Evolutionary conservation across 2,113 vertebrate genomes (phyloP), one percentile per base, ranked within the genome.

Genomic region (Astur gentilis): DNA sequence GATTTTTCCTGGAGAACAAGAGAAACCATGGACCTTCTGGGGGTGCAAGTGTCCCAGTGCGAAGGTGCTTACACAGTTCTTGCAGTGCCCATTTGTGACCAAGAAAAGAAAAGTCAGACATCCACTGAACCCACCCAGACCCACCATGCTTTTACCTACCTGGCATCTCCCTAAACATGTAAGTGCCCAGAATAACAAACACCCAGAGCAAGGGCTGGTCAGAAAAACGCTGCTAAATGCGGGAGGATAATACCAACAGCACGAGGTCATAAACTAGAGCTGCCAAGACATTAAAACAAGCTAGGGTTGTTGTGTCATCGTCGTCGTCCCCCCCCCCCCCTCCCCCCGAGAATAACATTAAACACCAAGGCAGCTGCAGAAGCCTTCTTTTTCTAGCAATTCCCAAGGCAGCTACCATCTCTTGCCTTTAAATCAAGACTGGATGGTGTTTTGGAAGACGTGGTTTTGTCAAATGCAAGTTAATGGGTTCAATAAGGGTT

Each of bases 391-490:
- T 94, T 45, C 65, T 78, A 79, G 72, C 62, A 60, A 78, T 61
- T 92, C 92, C 75, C 92, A 87, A 87, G 83, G 73, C 91, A 92
- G 91, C 95, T 94, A 92, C 92, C 88, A 96, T 18, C 55, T 54
- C 90, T 40, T 84, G 88, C 83, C 70, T 70, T 84, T 95, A 94
- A 95, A 95, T 96, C 91, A 93, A 50, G 25, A 2, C 45, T 83
- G 73, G 95, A 89, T 95, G 87, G 61, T 36, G 19, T 90, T 96
- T 92, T 81, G 92, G 89, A 95, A 96, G 92, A 84, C 19, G 15
- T 8, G 4, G 22, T 93, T 76, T 45, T 80, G 93, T 95, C 91
- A 95, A 87, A 95, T 16, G 34, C 60, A 80, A 95, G 65, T 89
- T 89, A 85, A 9, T 80, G 77, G 49, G 89, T 94, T 97, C 95